phyloP scores from a whole-genome alignment of 92 coral and sea anemone species.

The Epizoanthus stellaris region DNA sequence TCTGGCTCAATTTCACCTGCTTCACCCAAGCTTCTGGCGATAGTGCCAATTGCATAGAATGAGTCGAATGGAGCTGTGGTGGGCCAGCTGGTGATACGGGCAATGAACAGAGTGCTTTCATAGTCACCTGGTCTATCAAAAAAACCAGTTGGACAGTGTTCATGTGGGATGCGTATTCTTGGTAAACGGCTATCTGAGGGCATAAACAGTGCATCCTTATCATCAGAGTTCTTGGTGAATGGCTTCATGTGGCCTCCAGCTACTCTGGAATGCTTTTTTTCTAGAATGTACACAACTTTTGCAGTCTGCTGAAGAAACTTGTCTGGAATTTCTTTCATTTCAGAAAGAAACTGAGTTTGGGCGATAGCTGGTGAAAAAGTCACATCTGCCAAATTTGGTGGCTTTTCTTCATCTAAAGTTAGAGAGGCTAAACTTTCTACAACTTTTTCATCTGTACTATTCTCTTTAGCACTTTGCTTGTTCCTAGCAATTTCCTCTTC shows the following conservation, averaged over 20 bases:
- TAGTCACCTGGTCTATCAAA: slow-evolving; percentile 93
- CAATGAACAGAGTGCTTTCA: slow-evolving; percentile 81
- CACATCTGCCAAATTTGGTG: slow-evolving; percentile 2
- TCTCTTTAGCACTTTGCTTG: slow-evolving; percentile 2
- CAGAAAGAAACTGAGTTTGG: slow-evolving; percentile 21
- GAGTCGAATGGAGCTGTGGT: slow-evolving; percentile 84
- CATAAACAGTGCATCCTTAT: slow-evolving; percentile 80
- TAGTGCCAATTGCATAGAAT: slow-evolving; percentile 77
- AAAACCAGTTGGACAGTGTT: slow-evolving; percentile 82
- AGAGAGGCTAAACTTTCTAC: background rate
- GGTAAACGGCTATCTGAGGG: slow-evolving; percentile 95
- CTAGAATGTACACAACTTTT: slow-evolving; percentile 84
- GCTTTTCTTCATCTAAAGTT: slow-evolving; percentile 14
- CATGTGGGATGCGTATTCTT: slow-evolving; percentile 86
- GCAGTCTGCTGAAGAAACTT: slow-evolving; percentile 91
- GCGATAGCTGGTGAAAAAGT: background rate
- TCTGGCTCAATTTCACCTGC: slow-evolving; percentile 99
- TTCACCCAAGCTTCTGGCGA: slow-evolving; percentile 95
- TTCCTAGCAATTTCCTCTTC: slow-evolving; percentile 40
- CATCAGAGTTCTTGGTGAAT: slow-evolving; percentile 66
- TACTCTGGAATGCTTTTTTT: slow-evolving; percentile 94
- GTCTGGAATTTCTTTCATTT: slow-evolving; percentile 79
- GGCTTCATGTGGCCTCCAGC: slow-evolving; percentile 89
- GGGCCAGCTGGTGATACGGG: slow-evolving; percentile 91
- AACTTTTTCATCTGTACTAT: background rate